phyloP scores from a whole-genome alignment of 2,888 invertebrate genomes.

The Phyllotreta cruciferae region DNA sequence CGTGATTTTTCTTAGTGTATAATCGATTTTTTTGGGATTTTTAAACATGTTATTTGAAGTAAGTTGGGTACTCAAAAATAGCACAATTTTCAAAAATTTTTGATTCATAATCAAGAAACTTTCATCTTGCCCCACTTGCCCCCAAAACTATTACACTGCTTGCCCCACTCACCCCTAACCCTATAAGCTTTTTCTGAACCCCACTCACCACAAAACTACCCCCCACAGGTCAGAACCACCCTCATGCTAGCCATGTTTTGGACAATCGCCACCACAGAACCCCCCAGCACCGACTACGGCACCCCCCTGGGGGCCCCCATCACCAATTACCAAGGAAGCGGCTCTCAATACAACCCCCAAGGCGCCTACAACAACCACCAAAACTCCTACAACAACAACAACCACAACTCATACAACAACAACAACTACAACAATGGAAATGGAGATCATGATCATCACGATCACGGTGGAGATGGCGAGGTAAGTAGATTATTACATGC shows the following conservation, averaged over 20 bases:
- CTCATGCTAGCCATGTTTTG: conserved; percentile 27
- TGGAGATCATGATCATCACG: conserved; percentile 61
- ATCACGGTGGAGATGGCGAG: conserved; percentile 50
- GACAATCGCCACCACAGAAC: conserved; percentile 42
- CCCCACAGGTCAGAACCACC: conserved; percentile 27
- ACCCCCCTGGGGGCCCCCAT: conserved; percentile 49
- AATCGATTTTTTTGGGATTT: not conserved
- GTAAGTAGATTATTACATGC: conserved; percentile 48
- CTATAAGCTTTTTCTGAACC: too few relatives aligned
- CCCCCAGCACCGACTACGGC: conserved; percentile 52
- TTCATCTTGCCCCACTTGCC: too few relatives aligned
- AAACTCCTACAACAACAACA: not conserved
- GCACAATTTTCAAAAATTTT: too few relatives aligned
- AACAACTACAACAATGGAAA: conserved; percentile 42
- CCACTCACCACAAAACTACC: too few relatives aligned
- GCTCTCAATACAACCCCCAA: conserved; percentile 9
- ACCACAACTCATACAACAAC: conserved; percentile 44
- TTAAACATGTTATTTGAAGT: conserved; percentile 6
- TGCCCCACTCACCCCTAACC: too few relatives aligned
- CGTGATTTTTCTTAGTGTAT: conserved; percentile 6
- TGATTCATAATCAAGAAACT: too few relatives aligned
- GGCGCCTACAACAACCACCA: conserved; percentile 18
- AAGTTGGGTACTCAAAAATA: not conserved
- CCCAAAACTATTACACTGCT: too few relatives aligned
- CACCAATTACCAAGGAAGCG: conserved; percentile 44